Evolutionary conservation across 2,113 vertebrate genomes (phyloP).

Genomic region (Thymallus thymallus): DNA sequence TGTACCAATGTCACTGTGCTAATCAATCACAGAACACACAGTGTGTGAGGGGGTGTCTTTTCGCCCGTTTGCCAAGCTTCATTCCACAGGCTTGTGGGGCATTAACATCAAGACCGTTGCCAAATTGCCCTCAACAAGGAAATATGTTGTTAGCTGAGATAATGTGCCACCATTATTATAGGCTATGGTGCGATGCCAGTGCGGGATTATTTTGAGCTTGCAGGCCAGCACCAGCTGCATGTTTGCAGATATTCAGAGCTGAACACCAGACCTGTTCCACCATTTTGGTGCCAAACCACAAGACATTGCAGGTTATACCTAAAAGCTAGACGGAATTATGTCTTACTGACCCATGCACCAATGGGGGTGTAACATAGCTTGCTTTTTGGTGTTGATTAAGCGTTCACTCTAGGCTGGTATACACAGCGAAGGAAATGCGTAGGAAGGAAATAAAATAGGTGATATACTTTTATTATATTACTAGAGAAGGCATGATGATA

Average conservation of each 20-base stretch:
- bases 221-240: constrained; percentile 60
- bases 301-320: constrained; percentile 54
- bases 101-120: constrained; percentile 70
- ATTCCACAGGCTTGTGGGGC: constrained; percentile 65
- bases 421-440: no score
- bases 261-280: constrained; percentile 47
- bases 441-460: no score
- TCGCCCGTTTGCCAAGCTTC: constrained; percentile 45
- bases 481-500: neutral
- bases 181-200: constrained; percentile 61
- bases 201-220: constrained; percentile 56
- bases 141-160: constrained; percentile 71
- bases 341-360: no score
- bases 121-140: constrained; percentile 73
- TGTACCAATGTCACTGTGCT: constrained; percentile 76
- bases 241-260: constrained; percentile 61
- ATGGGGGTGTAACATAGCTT: no score
- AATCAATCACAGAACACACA: constrained; percentile 76
- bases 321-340: constrained; percentile 22
- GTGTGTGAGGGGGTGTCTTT: constrained; percentile 47
- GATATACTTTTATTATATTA: no score
- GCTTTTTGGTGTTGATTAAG: no score
- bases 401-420: no score
- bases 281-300: constrained; percentile 60
- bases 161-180: constrained; percentile 64